Evolutionary conservation across 2,113 vertebrate species (phyloP), one percentile per base, ranked within the genome.

Genomic region (Lampris incognitus): DNA sequence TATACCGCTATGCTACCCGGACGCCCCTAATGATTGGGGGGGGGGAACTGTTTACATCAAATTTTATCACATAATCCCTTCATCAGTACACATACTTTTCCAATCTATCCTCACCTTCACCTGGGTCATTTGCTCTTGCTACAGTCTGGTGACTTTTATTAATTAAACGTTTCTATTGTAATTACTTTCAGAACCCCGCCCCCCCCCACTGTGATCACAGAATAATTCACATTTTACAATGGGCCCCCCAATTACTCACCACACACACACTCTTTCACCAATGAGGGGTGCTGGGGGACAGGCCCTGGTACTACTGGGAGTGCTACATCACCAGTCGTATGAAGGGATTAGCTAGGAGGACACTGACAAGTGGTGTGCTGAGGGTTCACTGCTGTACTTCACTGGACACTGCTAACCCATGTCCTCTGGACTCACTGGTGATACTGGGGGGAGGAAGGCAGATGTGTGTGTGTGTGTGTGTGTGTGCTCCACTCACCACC

Each of bases 341-440:
- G 41, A 60, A 75, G 72, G 61, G 79, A 78, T 86, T 78, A 73
- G 37, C 38, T 70, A 50, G 1, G 0, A 72, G 57, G 10, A 69
- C 68, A 75, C 75, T 57, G 46, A 58, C 50, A 55, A 56, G 51
- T 11, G 78, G 42, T 66, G 60, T 60, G 63, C 69, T 55, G 70
- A 48, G 46, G 79, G 69, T 75, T 9, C 66, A 1, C 68, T 63
- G 1, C 73, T 68, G 52, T 5, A 62, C 64, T 74, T 49, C 58
- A 51, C 69, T 1, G 69, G 66, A 72, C 46, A 56, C 5, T 24
- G 72, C 6, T 69, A 59, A 72, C 42, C 79, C 42, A 4, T 63
- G 52, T 48, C 64, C 54, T 37, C 58, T 9, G 72, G 56, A 50
- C 7, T 10, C 51, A 24, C 24, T 24, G 24, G 24, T 24, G 24